phyloP scores from a whole-genome alignment of 2,113 vertebrate genomes.

The Tringa solitaria region DNA sequence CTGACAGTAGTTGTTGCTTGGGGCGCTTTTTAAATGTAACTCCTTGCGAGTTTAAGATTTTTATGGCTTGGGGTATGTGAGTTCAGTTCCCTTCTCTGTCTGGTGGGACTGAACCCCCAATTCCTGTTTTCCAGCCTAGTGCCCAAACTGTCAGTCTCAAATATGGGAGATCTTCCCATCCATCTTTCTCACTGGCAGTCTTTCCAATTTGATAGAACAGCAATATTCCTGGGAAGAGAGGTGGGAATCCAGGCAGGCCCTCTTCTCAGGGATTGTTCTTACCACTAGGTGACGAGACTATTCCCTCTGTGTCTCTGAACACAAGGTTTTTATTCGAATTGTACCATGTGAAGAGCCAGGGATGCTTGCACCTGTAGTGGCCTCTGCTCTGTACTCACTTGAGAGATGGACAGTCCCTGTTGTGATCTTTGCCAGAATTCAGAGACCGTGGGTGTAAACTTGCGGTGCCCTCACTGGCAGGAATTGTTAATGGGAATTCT shows the following conservation, averaged over 20 bases:
- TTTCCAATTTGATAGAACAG: background rate
- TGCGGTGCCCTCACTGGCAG: background rate
- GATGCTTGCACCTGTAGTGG: background rate
- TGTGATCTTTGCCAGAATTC: background rate
- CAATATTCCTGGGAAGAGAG: background rate
- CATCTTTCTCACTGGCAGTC: background rate
- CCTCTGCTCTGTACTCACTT: background rate
- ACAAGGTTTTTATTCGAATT: background rate
- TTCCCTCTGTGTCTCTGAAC: background rate
- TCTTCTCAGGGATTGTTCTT: background rate
- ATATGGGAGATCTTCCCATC: background rate
- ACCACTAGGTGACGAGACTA: background rate
- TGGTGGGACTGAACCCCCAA: background rate
- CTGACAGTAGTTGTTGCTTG: background rate
- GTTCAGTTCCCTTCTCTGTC: background rate
- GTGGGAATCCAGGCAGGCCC: background rate
- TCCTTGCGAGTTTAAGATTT: background rate
- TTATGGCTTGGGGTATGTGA: background rate
- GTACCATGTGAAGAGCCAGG: background rate
- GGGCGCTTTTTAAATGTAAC: background rate
- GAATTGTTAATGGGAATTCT: background rate
- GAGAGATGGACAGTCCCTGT: background rate
- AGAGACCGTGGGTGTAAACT: background rate
- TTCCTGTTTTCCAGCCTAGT: background rate
- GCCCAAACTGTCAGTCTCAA: background rate